Percentiles rank a stretch among this genome's conserved stretches.
Conservation (phyloP, 2,888 invertebrate genomes). For the Pristionchus maxplancki region DNA sequence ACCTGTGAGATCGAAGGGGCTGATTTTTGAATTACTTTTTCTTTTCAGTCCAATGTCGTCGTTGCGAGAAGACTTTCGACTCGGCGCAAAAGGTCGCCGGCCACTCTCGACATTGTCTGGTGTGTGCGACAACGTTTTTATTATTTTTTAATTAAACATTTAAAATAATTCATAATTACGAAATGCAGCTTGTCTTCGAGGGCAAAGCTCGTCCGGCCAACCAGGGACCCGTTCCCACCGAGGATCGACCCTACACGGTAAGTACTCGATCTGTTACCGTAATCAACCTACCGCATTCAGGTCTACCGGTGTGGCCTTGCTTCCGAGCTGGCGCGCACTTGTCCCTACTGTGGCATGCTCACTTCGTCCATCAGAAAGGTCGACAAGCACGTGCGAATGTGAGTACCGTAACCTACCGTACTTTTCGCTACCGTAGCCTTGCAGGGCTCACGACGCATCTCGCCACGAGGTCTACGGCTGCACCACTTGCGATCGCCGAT, state of each 20-base stretch:
- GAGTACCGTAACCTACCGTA: not conserved
- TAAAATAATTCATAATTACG: no score
- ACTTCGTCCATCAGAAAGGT: conserved; percentile 19
- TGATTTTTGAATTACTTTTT: not conserved
- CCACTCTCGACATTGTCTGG: conserved; percentile 43
- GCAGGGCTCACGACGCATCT: not conserved
- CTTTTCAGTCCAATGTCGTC: conserved; percentile 25
- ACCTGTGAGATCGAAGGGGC: not conserved
- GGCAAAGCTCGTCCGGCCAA: conserved; percentile 18
- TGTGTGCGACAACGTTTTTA: not conserved
- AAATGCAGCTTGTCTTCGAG: conserved; percentile 17
- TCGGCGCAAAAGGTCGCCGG: conserved; percentile 31
- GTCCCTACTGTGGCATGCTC: conserved; percentile 22
- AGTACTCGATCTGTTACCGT: not conserved
- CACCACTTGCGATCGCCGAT: conserved; percentile 3
- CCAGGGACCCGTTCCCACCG: not conserved
- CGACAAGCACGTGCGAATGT: conserved; percentile 41
- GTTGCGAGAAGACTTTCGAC: conserved; percentile 47
- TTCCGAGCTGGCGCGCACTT: not conserved
- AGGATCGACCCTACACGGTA: conserved; percentile 29
- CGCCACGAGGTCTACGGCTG: conserved; percentile 43
- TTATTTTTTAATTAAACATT: not conserved
- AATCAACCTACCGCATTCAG: not conserved
- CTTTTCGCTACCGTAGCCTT: not conserved
- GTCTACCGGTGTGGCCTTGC: not conserved